phyloP scores from a whole-genome alignment of 92 coral and sea anemone genomes.

The Zoanthus solanderi region DNA sequence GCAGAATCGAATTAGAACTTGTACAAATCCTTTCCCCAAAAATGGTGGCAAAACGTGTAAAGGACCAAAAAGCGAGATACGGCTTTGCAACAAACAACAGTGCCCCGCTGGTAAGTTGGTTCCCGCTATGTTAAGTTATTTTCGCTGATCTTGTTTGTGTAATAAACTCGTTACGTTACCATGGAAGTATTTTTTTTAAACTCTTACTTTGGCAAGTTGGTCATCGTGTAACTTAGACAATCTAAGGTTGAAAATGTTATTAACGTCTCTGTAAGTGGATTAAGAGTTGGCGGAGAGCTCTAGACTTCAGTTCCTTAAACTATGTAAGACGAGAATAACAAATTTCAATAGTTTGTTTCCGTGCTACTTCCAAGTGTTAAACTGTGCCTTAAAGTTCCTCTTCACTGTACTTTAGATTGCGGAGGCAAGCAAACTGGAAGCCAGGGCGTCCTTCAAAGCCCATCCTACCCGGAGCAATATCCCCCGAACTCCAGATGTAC shows the following conservation, averaged over 20 bases:
- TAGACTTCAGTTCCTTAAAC: no score
- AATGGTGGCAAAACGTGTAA: slow-evolving; percentile 25
- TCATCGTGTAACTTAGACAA: no score
- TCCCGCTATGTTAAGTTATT: not conserved
- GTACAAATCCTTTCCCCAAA: slow-evolving; percentile 17
- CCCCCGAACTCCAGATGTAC: slow-evolving; percentile 12
- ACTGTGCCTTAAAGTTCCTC: not conserved
- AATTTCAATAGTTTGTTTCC: no score
- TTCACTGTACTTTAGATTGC: not conserved
- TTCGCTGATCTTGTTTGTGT: not conserved
- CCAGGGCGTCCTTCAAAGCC: slow-evolving; percentile 15
- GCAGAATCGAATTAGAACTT: slow-evolving; percentile 24
- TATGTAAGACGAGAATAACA: no score
- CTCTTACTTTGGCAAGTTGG: no score
- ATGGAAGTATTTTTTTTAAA: no score
- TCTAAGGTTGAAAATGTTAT: no score
- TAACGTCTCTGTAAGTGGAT: no score
- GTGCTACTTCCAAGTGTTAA: not conserved
- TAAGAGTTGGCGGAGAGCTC: no score
- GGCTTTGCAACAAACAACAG: slow-evolving; percentile 12
- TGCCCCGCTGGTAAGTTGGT: slow-evolving; percentile 30
- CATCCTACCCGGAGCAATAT: slow-evolving; percentile 12
- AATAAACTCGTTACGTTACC: no score
- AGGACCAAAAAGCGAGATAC: not conserved
- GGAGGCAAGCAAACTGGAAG: slow-evolving; percentile 26